Evolutionary conservation across 2,113 vertebrate genomes (phyloP), one percentile per base, ranked within the genome.

Genomic region (Chionomys nivalis): DNA sequence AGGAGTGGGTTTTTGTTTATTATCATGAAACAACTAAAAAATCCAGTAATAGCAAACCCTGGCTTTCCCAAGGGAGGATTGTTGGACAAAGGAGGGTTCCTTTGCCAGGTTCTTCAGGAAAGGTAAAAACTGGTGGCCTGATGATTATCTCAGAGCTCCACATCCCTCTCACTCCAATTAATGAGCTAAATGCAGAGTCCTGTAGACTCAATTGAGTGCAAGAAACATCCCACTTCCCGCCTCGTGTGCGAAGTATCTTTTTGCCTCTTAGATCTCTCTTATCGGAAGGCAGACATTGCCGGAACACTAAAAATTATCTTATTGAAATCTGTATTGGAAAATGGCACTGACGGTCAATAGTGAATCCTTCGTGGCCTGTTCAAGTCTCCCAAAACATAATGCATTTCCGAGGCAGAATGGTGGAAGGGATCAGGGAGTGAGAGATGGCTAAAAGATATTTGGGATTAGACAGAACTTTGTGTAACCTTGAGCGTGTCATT

Each of bases 61-160:
- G 44, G 47, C 33, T 7, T 87, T 88, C 91, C 17, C 47, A 16
- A 77, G 85, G 89, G 66, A 87, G 81, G 65, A 81, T 77, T 66
- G 70, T n/a, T 52, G 93, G 96, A 97, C 28, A 58, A 95, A 97
- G 97, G 81, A 49, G 91, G 97, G 94, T 61, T 58, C 76, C 77
- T 85, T 95, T 87, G 5, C 89, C 42, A 86, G 88, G 14, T 77
- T 85, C 76, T 77, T 33, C 6, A 1, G 52, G 68, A 63, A 89
- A 94, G 93, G 95, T 95, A 91, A 91, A 93, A 88, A 89, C 66
- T 91, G 89, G 91, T 87, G 58, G 91, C 73, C 70, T 81, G 91
- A 44, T 75, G 66, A 26, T 42, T 94, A 16, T 55, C 33, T 11
- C 14, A 21, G 65, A 47, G 39, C 49, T 39, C 42, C 58, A 2